Conservation (phyloP, 2,888 invertebrate species). For the Hyppa rectilinea region DNA sequence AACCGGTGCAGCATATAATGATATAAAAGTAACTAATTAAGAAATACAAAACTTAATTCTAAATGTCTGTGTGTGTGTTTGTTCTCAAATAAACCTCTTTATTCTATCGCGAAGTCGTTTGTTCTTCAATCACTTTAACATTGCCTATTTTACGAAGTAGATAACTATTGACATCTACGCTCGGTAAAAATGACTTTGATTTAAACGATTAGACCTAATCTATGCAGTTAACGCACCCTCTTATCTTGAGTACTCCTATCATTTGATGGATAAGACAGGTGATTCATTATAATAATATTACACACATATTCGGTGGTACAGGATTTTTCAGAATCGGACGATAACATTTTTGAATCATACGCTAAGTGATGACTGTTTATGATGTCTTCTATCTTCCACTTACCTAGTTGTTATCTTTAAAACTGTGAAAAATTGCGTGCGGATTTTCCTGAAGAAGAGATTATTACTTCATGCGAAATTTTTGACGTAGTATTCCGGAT, state of each 20-base stretch:
- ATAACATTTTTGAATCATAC: conserved; percentile 50
- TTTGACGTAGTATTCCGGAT: not conserved
- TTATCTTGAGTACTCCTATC: conserved; percentile 49
- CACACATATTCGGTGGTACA: conserved; percentile 18
- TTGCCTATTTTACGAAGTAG: conserved; percentile 7
- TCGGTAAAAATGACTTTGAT: conserved; percentile 23
- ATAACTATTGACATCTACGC: not conserved
- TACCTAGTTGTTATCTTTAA: conserved; percentile 12
- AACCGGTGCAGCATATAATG: no score
- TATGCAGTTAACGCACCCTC: conserved; percentile 39
- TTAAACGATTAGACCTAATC: conserved; percentile 37
- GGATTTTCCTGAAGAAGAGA: not conserved
- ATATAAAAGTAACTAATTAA: no score
- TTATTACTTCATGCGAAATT: not conserved
- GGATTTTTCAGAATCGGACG: conserved; percentile 32
- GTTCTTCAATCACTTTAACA: not conserved
- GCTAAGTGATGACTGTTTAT: conserved; percentile 34
- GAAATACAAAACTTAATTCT: no score
- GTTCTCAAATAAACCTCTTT: no score
- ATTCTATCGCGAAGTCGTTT: no score
- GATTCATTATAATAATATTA: conserved; percentile 52
- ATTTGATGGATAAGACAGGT: conserved; percentile 41
- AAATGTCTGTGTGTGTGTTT: no score
- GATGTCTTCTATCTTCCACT: conserved; percentile 8
- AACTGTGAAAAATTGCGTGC: not conserved